Conservation (phyloP, 2,797 vertebrate species). For the Melanotaenia trifasciata region DNA sequence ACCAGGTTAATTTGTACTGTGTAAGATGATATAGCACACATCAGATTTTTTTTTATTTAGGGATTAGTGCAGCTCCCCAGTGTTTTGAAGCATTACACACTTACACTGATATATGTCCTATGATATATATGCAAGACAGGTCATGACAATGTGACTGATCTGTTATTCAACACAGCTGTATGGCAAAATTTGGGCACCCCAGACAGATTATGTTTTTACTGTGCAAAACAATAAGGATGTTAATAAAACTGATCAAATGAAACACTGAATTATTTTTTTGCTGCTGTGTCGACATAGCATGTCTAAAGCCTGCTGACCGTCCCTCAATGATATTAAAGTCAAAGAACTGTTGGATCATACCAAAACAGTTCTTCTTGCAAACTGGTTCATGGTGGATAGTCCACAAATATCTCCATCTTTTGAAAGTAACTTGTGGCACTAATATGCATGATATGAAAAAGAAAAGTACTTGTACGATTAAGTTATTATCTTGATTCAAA, state of each 20-base stretch:
- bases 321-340: neutral
- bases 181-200: neutral
- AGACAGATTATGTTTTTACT: neutral
- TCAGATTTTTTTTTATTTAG: neutral
- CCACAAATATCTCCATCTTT: neutral
- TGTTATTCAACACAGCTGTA: neutral
- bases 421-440: neutral
- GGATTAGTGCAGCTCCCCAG: conserved; percentile 13
- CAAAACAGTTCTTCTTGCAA: neutral
- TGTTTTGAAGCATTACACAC: conserved; percentile 20
- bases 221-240: neutral
- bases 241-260: neutral
- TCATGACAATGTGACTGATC: neutral
- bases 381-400: neutral
- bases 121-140: neutral
- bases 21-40: conserved; percentile 25
- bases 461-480: neutral
- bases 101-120: conserved; percentile 7
- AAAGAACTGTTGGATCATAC: neutral
- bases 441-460: neutral
- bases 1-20: conserved; percentile 22
- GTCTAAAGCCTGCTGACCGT: neutral
- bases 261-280: neutral
- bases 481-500: neutral
- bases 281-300: neutral